Evolutionary conservation across 2,113 vertebrate genomes (phyloP), one percentile per base, ranked within the genome.

Genomic region (Trogon surrucura): DNA sequence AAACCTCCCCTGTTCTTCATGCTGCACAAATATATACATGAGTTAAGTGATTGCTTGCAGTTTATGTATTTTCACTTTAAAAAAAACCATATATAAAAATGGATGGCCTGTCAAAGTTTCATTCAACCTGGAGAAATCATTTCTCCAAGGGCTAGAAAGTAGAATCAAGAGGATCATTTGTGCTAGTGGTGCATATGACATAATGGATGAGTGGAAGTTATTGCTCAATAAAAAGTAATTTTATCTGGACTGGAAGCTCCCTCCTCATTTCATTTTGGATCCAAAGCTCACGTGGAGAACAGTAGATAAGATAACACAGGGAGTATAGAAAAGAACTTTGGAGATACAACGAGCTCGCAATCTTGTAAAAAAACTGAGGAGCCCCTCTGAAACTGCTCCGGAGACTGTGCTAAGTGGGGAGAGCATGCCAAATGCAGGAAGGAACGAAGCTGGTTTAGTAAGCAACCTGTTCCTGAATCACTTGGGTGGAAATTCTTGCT

Each of bases 41-140:
- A 91, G 66, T 80, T 77, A 80, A 91, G 72, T 36, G 9, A 66
- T 23, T 80, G 16, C 51, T 65, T 85, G 36, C 21, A 47, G 34
- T 21, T 91, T 88, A 47, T 67, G 13, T 79, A 38, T 73, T 95
- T 69, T 48, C 16, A 80, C 16, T 61, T 89, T 58, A 12, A 91
- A 88, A 97, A 97, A 77, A 58, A 47, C 30, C 41, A 38, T 50
- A 8, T 57, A 50, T 61, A 83, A 80, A 94, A 80, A 83, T 58
- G 23, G 14, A 57, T 90, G 27, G 10, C 32, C 45, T 88, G 70
- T 91, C 64, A 48, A 89, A 82, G 7, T 65, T 69, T 58, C 34
- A 16, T 82, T 85, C n/a, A 69, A 11, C 54, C 57, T 82, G 23
- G 45, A 90, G 71, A 91, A 85, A 80, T 25, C 13, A 56, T 90